phyloP scores from a whole-genome alignment of 2,888 invertebrate genomes.

The Scrobipalpa atriplicella region DNA sequence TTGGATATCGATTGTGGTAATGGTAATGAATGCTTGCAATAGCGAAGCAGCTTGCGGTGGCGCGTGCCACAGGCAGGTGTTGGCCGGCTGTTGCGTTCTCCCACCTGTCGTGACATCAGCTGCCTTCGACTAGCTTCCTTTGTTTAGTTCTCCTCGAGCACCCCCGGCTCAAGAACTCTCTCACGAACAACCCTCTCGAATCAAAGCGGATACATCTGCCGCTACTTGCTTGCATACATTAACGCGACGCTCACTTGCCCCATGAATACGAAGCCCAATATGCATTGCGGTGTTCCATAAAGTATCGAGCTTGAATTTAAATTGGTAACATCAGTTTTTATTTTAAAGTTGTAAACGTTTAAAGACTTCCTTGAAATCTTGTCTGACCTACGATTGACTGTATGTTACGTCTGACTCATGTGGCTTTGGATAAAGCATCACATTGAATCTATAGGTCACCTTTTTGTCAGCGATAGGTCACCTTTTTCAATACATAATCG shows the following conservation, averaged over 20 bases:
- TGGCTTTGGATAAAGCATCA: background rate
- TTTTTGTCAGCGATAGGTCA: background rate
- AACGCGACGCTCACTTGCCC: slow-evolving; percentile 10
- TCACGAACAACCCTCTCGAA: slow-evolving; percentile 27
- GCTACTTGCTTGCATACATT: slow-evolving; percentile 28
- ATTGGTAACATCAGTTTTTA: background rate
- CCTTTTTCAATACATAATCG: slow-evolving; percentile 6
- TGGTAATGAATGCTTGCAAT: slow-evolving; percentile 57
- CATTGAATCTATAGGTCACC: background rate
- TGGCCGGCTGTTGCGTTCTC: slow-evolving; percentile 66
- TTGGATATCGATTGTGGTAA: slow-evolving; percentile 53
- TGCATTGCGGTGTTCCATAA: background rate
- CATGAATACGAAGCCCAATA: slow-evolving; percentile 24
- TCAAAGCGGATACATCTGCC: slow-evolving; percentile 33
- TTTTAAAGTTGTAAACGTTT: slow-evolving; percentile 1
- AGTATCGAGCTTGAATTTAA: slow-evolving; percentile 6
- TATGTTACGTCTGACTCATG: background rate
- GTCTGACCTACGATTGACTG: slow-evolving; percentile 17
- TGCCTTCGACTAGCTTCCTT: slow-evolving; percentile 67
- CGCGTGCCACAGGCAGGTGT: slow-evolving; percentile 74
- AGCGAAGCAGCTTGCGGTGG: slow-evolving; percentile 74
- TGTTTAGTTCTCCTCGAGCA: slow-evolving; percentile 37
- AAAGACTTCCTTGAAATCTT: slow-evolving; percentile 14
- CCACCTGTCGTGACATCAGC: slow-evolving; percentile 79
- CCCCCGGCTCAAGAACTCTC: slow-evolving; percentile 25